A percentile compares a stretch with the other conserved stretches of the same genome.
Conservation (phyloP, 1,140 invertebrate genomes). For the Pogonomyrmex californicus region DNA sequence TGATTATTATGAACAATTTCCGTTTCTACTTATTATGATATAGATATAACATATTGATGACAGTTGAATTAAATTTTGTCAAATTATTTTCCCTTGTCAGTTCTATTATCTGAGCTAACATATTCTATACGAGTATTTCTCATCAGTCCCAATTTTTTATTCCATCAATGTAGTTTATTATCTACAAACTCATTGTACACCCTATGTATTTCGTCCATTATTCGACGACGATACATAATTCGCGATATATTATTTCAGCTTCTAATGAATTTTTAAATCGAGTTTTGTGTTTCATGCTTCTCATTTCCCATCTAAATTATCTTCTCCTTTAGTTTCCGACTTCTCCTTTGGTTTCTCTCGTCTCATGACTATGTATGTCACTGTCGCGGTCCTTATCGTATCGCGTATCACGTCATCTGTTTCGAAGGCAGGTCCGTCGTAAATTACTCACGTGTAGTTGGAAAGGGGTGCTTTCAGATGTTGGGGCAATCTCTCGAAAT, state of each 20-base stretch:
- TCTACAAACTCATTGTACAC: not conserved
- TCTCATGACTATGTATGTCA: slow-evolving; percentile 9
- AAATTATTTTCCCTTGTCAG: not conserved
- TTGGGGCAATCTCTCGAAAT: slow-evolving; percentile 93
- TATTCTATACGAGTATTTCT: not conserved
- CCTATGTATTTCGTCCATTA: not conserved
- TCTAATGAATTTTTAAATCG: not conserved
- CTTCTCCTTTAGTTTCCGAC: not conserved
- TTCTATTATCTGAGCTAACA: not conserved
- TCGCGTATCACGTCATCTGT: slow-evolving; percentile 24
- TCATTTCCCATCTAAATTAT: not conserved
- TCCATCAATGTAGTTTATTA: not conserved
- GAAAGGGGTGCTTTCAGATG: slow-evolving; percentile 92
- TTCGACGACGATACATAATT: not conserved
- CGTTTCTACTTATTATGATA: not conserved
- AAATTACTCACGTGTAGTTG: slow-evolving; percentile 89
- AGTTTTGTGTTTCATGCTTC: not conserved
- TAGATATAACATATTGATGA: not conserved
- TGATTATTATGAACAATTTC: not conserved
- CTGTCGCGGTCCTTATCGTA: slow-evolving; percentile 1
- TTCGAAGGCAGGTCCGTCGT: not conserved
- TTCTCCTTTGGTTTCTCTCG: not conserved
- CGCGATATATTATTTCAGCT: not conserved
- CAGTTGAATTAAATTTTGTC: not conserved
- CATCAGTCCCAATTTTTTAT: not conserved